Percentiles rank a stretch among this genome's conserved stretches.
phyloP scores from a whole-genome alignment of 2,888 invertebrate species.

The Patella depressa region DNA sequence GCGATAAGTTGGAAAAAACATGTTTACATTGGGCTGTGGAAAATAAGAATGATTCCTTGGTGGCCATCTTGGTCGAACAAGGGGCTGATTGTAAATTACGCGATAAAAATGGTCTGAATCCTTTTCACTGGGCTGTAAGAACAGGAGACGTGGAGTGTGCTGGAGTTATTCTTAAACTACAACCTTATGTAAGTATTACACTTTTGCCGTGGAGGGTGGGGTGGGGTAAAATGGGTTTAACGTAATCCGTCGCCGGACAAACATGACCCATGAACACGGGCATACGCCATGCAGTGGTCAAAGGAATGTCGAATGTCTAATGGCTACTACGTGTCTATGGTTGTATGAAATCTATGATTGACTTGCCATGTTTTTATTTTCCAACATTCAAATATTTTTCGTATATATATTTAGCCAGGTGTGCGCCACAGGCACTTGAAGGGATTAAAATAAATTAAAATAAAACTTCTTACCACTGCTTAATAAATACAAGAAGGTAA shows the following conservation, averaged over 20 bases:
- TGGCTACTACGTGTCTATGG: too few relatives aligned
- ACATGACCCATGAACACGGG: background rate
- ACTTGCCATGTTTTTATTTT: too few relatives aligned
- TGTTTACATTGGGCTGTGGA: conserved; percentile 47
- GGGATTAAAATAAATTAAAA: too few relatives aligned
- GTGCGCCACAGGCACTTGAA: too few relatives aligned
- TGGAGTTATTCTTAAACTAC: conserved; percentile 32
- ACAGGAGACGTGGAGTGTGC: conserved; percentile 42
- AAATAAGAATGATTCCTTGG: conserved; percentile 36
- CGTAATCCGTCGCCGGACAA: background rate
- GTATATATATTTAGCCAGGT: too few relatives aligned
- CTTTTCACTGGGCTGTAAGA: conserved; percentile 45
- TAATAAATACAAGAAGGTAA: too few relatives aligned
- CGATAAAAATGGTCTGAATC: conserved; percentile 46
- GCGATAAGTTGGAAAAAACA: conserved; percentile 44
- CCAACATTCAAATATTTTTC: too few relatives aligned
- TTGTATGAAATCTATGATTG: too few relatives aligned
- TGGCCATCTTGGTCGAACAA: conserved; percentile 35
- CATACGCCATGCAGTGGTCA: background rate
- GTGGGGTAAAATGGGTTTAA: background rate
- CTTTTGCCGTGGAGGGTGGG: background rate
- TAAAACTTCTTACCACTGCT: too few relatives aligned
- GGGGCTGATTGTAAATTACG: conserved; percentile 40
- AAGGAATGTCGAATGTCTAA: too few relatives aligned
- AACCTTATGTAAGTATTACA: conserved; percentile 35